Base-by-base conservation (phyloP, 2,888 invertebrate species). In the Cantharis nigra region DNA sequence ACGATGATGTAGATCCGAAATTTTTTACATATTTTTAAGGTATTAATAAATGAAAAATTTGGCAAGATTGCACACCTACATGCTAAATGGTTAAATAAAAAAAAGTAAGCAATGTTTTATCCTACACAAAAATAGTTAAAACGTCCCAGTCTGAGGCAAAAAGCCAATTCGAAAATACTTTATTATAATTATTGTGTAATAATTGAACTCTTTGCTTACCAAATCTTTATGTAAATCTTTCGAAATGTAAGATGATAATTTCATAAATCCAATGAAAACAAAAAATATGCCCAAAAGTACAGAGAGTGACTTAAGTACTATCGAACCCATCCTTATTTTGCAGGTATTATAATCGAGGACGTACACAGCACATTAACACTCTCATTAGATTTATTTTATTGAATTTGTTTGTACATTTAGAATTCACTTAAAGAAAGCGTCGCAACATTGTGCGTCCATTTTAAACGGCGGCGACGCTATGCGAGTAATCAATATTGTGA, bases 201-300 rank as follows among this genome's bases (percentile, higher is more conserved):
- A 77, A 74, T 11, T 28, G 20, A 28, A 71, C 70, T 74, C 79
- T 73, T 76, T 77, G 89, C 95, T 93, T 89, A 98, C 98, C 94
- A 98, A 92, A 90, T 98, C 98, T 91, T 96, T 97, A 89, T 98
- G 98, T 80, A 98, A 92, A 89, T 98, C 98, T 91, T 96, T 96
- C 85, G 97, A 98, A 82, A 98, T 93, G 84, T 94, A 92, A 82
- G 97, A 97, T 80, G 97, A 95, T 80, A 98, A 89, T 90, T 98
- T 98, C 86, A 98, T 94, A 77, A 95, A 93, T 77, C 98, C 98
- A 82, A 98, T 96, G 88, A 98, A 97, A 86, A 98, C 93, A 89
- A 98, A 98, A 90, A 98, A 98, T 84, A 98, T 90, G 79, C 98
- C 98, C 87, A 98, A 90, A 72, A 98, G 92, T 84, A 98, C 91